phyloP scores from a whole-genome alignment of 2,797 vertebrate genomes.

The Sebastes iracundus region DNA sequence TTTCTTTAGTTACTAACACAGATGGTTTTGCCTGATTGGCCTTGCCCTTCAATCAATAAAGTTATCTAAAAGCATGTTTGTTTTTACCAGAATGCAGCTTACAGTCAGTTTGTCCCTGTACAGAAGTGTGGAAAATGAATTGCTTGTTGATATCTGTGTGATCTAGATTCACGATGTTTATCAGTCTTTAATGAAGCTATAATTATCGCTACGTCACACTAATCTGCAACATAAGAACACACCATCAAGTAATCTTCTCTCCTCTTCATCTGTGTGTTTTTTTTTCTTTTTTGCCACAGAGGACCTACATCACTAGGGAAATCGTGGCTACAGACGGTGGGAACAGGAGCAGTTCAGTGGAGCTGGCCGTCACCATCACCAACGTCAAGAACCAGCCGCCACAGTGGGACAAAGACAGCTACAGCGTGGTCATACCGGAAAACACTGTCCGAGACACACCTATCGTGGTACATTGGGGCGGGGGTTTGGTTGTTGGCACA shows the following conservation, averaged over 20 bases:
- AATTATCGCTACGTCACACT: background rate
- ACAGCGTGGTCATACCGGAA: conserved; percentile 87
- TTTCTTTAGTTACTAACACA: background rate
- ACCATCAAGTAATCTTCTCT: background rate
- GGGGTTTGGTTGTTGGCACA: background rate
- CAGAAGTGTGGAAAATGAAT: background rate
- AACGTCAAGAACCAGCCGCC: conserved; percentile 90
- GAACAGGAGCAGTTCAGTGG: conserved; percentile 86
- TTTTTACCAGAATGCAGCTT: background rate
- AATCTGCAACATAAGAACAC: background rate
- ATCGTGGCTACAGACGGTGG: conserved; percentile 88
- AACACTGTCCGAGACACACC: conserved; percentile 84
- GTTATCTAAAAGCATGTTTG: conserved; percentile 16
- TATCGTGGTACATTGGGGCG: conserved; percentile 76
- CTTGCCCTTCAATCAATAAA: background rate
- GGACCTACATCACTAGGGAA: conserved; percentile 85
- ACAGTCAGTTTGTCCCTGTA: background rate
- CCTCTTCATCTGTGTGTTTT: background rate
- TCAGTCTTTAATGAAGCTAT: background rate
- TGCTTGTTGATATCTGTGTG: background rate
- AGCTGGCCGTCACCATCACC: conserved; percentile 86
- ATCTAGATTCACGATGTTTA: conserved; percentile 7
- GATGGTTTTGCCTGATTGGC: conserved; percentile 23
- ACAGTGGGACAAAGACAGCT: conserved; percentile 88
- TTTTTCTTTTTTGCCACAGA: conserved; percentile 67